Evolutionary conservation across 2,888 invertebrate species (phyloP), one percentile per base, ranked within the genome.

Genomic region (Pegoplata infirma): DNA sequence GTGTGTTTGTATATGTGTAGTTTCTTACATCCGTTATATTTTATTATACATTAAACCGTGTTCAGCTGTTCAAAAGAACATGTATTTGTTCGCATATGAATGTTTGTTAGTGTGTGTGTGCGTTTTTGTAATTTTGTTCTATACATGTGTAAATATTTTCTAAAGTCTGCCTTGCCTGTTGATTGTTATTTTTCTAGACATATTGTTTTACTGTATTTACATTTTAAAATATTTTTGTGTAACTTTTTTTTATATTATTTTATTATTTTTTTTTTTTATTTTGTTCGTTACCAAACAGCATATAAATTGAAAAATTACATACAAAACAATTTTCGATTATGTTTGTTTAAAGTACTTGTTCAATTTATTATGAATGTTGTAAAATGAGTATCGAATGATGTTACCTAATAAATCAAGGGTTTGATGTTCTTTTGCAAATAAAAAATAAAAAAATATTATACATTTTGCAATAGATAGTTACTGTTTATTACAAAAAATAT

Each of bases 241-340:
- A 21, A 14, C 6, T 10, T 53, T 61, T 69, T n/a, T 40, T 49
- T 25, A 44, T 44, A 14, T 61, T 17, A 4, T 28, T 71, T 4
- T 14, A 14, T 53, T 16, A 10, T 44, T 53, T 44, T 32, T 10
- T 63, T 46, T 3, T 44, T 23, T 14, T 44, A 21, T 12, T 17
- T 49, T 51, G 61, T 67, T 25, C 17, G 10, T 64, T 67, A 14
- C 47, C 63, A 55, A 77, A 80, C 77, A 75, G 74, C 71, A 79
- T 79, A 79, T 79, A 79, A 79, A 79, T 79, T 74, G 74, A 66
- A 79, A 79, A 79, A 74, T 79, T 78, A 78, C 69, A 56, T 71
- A 32, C 36, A 69, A 67, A 63, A 67, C 59, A 75, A 71, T 74
- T 68, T 76, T 56, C 67, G 76, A 69, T 73, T 68, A 71, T 55